A percentile compares a stretch with the other conserved stretches of the same genome.
Evolutionary conservation across 2,888 invertebrate species (phyloP).

Genomic region (Callyntrura sp.): DNA sequence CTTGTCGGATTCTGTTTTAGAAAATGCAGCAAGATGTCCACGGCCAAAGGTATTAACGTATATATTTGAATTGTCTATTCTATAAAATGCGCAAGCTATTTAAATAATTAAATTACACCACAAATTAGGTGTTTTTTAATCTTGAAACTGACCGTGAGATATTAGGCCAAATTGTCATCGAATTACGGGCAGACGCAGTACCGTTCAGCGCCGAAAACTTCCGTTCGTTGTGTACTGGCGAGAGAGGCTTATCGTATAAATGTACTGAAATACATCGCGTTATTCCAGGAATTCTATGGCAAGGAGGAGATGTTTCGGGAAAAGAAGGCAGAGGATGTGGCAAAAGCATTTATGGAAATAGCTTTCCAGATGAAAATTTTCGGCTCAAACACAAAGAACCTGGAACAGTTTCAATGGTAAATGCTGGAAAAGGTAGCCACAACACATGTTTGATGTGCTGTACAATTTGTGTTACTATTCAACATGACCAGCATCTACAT

Average conservation of each 20-base stretch:
- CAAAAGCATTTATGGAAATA: slow-evolving; percentile 80
- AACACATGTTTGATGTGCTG: too few relatives aligned
- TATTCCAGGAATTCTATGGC: slow-evolving; percentile 80
- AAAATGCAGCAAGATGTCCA: slow-evolving; percentile 77
- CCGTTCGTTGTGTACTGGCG: slow-evolving; percentile 82
- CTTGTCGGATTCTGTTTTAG: slow-evolving; percentile 60
- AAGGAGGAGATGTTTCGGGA: slow-evolving; percentile 82
- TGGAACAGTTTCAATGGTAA: slow-evolving; percentile 82
- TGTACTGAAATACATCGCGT: slow-evolving; percentile 82
- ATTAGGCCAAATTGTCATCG: too few relatives aligned
- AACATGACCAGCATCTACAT: too few relatives aligned
- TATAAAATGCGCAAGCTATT: neutral
- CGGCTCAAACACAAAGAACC: slow-evolving; percentile 80
- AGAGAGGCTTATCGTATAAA: slow-evolving; percentile 82
- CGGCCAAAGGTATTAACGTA: slow-evolving; percentile 54
- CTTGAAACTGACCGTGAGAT: slow-evolving; percentile 76
- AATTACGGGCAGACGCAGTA: slow-evolving; percentile 78
- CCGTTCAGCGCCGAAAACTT: slow-evolving; percentile 83
- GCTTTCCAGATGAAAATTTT: slow-evolving; percentile 82
- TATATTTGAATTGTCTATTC: neutral
- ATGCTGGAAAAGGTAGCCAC: slow-evolving; percentile 80
- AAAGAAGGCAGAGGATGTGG: slow-evolving; percentile 75
- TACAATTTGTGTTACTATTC: too few relatives aligned
- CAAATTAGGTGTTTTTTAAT: slow-evolving; percentile 73
- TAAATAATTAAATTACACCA: neutral